Evolutionary conservation across 2,113 vertebrate genomes (phyloP), one percentile per base, ranked within the genome.

Genomic region (Indri indri): DNA sequence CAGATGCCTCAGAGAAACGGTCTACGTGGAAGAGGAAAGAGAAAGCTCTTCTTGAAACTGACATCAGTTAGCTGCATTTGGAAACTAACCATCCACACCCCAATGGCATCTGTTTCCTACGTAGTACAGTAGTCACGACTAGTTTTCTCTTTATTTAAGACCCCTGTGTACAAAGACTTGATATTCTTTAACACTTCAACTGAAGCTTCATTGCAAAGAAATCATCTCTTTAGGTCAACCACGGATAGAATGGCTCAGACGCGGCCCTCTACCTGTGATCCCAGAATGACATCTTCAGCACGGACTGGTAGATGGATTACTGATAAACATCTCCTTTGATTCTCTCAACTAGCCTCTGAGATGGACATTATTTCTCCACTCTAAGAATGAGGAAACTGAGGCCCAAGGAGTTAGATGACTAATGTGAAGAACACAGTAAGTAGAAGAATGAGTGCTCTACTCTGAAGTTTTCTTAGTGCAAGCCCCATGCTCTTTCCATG

Each of bases 241-340:
- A 4, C 0, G 18, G 52, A 34, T 0, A 25, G 71, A n/a, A 12
- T 6, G 54, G 27, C 71, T 82, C 22, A 76, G 40, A 17, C 4
- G 0, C 17, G 8, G 17, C 18, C 37, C 27, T 68, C 70, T 10
- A 10, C 42, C 22, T 18, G 0, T 6, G 40, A 79, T 3, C 4
- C 76, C 68, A 90, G 85, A 57, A 40, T 2, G 50, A 9, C 3
- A 2, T 34, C 81, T 30, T 37, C n/a, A 81, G 50, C 17, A 13
- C 32, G 40, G 50, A 18, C 83, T 52, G 45, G 20, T 20, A 27
- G 30, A 27, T 0, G 14, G 32, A 47, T 32, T 27, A n/a, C 42
- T 34, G 54, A 52, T 25, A 27, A 61, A n/a, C 22, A 45, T 54
- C 9, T 42, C 20, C 4, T 27, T 70, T 32, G 82, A 37, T 71